Evolutionary conservation across 2,797 vertebrate species (phyloP).

Genomic region (Streptopelia turtur): DNA sequence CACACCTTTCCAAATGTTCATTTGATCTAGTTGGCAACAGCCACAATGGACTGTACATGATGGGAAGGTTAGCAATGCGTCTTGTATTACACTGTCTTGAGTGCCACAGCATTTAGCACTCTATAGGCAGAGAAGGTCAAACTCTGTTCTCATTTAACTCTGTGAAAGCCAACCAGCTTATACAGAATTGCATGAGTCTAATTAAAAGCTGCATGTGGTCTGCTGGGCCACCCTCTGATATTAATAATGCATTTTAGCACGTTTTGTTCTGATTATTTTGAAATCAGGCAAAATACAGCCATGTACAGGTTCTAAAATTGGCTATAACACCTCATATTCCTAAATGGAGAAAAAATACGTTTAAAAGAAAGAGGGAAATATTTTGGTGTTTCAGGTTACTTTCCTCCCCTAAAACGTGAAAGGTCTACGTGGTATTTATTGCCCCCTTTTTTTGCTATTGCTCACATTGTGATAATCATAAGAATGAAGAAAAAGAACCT

Average conservation of each 20-base stretch:
- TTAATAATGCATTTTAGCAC: background rate
- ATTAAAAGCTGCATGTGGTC: constrained; percentile 39
- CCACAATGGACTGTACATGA: background rate
- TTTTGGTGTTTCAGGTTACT: background rate
- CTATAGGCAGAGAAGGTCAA: background rate
- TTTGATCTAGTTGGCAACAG: constrained; percentile 32
- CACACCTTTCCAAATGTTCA: constrained; percentile 61
- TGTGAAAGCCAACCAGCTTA: background rate
- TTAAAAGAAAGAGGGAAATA: background rate
- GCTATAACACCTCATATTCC: background rate
- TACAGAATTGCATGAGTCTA: background rate
- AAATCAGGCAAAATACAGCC: background rate
- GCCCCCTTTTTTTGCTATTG: background rate
- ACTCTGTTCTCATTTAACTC: constrained; percentile 20
- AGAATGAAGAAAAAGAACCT: background rate
- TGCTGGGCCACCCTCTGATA: background rate
- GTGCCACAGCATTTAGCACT: background rate
- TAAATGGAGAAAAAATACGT: background rate
- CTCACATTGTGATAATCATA: accelerated
- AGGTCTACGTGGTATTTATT: background rate
- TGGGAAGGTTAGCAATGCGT: background rate
- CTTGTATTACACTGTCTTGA: background rate
- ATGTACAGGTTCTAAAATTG: background rate
- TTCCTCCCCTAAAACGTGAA: background rate
- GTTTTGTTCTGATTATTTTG: background rate